Percentiles rank a stretch among this genome's conserved stretches.
phyloP scores from a whole-genome alignment of 1,140 invertebrate genomes.

The Aricia agestis region DNA sequence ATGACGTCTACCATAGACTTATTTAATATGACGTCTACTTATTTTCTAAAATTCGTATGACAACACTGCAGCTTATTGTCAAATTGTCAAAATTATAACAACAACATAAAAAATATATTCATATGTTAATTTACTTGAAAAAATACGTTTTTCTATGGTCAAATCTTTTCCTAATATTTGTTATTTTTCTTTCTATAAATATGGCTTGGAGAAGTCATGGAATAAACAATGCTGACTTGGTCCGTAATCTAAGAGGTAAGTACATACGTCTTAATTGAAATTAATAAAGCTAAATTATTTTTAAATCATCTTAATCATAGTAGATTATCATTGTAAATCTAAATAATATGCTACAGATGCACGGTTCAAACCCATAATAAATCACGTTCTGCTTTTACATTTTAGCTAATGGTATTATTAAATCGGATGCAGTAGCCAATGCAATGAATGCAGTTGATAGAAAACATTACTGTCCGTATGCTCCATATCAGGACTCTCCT shows the following conservation, averaged over 20 bases:
- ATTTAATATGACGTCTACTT: no score
- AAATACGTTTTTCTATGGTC: conserved; percentile 20
- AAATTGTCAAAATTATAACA: no score
- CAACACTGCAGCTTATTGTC: no score
- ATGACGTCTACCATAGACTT: no score
- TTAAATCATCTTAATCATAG: background rate
- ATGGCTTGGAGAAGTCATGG: conserved; percentile 91
- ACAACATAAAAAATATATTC: background rate
- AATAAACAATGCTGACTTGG: conserved; percentile 88
- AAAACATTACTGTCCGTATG: conserved; percentile 84
- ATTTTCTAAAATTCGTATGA: no score
- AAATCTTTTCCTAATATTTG: conserved; percentile 27
- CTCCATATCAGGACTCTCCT: conserved; percentile 93
- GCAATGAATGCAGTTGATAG: conserved; percentile 93
- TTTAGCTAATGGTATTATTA: conserved; percentile 91
- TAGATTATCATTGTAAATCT: background rate
- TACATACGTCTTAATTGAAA: background rate
- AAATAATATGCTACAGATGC: no score
- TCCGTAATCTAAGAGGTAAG: conserved; percentile 89
- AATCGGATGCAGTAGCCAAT: conserved; percentile 84
- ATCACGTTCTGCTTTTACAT: conserved; percentile 28
- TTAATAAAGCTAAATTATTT: background rate
- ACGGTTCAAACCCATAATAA: no score
- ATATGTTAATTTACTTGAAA: conserved; percentile 5
- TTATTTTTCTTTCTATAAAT: conserved; percentile 36